These are phyloP conservation scores for Pandemis corylana DNA, from an alignment of 2,888 invertebrate genomes.

Conservation along the genomic window DNA sequence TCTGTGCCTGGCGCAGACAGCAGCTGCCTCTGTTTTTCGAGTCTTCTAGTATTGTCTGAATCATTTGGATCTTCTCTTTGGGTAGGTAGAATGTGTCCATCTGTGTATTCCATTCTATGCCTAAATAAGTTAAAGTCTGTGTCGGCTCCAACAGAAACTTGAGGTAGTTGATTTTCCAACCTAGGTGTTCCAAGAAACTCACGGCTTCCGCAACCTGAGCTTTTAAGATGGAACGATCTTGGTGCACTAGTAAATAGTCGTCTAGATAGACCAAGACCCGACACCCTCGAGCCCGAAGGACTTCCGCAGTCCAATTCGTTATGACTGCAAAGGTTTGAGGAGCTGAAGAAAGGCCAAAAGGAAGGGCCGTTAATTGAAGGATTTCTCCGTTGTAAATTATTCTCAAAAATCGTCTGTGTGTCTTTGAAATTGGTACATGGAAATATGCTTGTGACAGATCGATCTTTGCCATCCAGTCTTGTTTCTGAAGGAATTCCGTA, in stretches of 20 bases:
- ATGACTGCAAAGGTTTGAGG: constrained; percentile 22
- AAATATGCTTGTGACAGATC: constrained; percentile 34
- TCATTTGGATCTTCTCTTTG: neutral
- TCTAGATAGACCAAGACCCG: constrained; percentile 16
- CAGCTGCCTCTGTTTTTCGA: neutral
- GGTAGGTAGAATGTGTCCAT: neutral
- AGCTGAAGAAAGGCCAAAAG: constrained; percentile 28
- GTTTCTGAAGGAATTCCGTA: constrained; percentile 44
- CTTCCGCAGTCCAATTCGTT: constrained; percentile 22
- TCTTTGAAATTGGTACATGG: constrained; percentile 8
- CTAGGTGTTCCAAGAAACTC: constrained; percentile 16
- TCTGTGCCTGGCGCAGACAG: neutral
- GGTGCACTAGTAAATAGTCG: constrained; percentile 17
- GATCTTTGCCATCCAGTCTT: constrained; percentile 26
- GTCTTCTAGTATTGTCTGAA: too few relatives aligned
- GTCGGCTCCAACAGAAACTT: constrained; percentile 10
- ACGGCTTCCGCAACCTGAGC: neutral
- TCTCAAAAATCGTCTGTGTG: neutral
- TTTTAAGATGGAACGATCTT: neutral
- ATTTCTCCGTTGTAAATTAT: constrained; percentile 11
- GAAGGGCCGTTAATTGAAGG: constrained; percentile 28
- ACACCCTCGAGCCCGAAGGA: constrained; percentile 1
- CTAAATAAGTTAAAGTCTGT: constrained; percentile 1
- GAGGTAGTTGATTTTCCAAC: constrained; percentile 16
- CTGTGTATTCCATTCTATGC: neutral